Evolutionary conservation across 2,888 invertebrate genomes (phyloP).

Genomic region (Ormyrus pomaceus): DNA sequence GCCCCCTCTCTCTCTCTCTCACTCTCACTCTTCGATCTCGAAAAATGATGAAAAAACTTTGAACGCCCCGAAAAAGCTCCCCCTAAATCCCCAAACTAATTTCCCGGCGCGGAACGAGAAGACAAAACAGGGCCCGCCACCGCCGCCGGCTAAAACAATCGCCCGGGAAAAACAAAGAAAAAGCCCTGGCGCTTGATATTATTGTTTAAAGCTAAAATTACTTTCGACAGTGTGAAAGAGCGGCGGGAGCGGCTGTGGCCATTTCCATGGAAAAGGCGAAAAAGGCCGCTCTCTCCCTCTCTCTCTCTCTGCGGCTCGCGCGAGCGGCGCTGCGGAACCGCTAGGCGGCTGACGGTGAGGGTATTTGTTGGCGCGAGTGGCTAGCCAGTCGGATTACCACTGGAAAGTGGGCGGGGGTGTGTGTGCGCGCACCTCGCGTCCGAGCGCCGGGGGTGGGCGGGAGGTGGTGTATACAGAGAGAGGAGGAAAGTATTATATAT

Average conservation of each 20-base stretch:
- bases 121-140: no score
- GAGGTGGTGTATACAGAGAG: constrained; percentile 24
- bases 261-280: constrained; percentile 1
- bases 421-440: constrained; percentile 3
- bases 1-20: neutral
- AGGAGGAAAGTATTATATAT: constrained; percentile 28
- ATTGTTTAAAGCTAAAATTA: constrained; percentile 50
- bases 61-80: no score
- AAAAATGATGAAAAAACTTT: no score
- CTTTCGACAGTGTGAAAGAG: constrained; percentile 49
- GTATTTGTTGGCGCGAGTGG: constrained; percentile 75
- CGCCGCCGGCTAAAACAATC: no score
- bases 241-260: constrained; percentile 11
- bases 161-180: no score
- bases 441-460: neutral
- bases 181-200: constrained; percentile 14
- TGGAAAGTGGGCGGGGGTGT: constrained; percentile 62
- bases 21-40: constrained; percentile 6
- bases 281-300: no score
- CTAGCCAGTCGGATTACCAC: constrained; percentile 76
- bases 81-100: no score
- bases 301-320: no score
- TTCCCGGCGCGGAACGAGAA: no score
- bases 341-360: constrained; percentile 72
- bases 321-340: constrained; percentile 41